Conservation (phyloP, 2,797 vertebrate genomes). For the Ctenosaura bakeri region DNA sequence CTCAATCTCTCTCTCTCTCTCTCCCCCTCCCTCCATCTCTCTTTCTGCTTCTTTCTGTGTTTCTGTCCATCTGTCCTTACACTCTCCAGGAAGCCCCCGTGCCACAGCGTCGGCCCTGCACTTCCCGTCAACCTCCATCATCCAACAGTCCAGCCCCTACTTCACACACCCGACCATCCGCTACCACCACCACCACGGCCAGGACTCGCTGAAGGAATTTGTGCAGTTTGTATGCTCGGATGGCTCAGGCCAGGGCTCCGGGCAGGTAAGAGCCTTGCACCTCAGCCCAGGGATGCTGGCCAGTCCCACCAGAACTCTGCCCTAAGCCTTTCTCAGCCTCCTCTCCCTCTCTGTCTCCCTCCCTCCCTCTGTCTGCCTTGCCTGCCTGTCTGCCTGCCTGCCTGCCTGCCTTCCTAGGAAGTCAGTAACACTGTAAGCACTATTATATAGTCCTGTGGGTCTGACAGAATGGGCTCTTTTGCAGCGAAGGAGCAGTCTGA, state of each 20-base stretch:
- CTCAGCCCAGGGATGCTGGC: constrained; percentile 31
- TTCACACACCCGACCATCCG: constrained; percentile 98
- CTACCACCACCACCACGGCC: constrained; percentile 92
- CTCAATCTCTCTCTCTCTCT: constrained; percentile 40
- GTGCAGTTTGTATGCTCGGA: constrained; percentile 98
- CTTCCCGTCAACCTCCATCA: constrained; percentile 95
- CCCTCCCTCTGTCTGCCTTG: constrained; percentile 13
- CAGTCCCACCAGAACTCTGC: neutral
- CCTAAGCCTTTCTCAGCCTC: constrained; percentile 22
- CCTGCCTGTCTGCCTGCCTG: constrained; percentile 29
- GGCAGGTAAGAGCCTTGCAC: constrained; percentile 86
- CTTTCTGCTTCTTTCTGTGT: constrained; percentile 20
- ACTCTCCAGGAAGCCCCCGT: constrained; percentile 90
- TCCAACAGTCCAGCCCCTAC: constrained; percentile 97
- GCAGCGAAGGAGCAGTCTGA: neutral
- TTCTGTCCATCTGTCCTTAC: constrained; percentile 58
- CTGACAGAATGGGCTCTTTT: constrained; percentile 3
- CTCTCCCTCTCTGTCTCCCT: constrained; percentile 16
- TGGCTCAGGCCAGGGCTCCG: constrained; percentile 90
- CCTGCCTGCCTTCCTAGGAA: constrained; percentile 8
- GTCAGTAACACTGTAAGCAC: neutral
- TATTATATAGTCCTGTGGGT: neutral
- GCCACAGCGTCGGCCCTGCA: constrained; percentile 95
- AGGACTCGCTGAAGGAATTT: constrained; percentile 98
- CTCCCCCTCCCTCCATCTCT: neutral